Evolutionary conservation across 2,888 invertebrate genomes (phyloP), one percentile per base, ranked within the genome.

Genomic region (Drosophila birchii): DNA sequence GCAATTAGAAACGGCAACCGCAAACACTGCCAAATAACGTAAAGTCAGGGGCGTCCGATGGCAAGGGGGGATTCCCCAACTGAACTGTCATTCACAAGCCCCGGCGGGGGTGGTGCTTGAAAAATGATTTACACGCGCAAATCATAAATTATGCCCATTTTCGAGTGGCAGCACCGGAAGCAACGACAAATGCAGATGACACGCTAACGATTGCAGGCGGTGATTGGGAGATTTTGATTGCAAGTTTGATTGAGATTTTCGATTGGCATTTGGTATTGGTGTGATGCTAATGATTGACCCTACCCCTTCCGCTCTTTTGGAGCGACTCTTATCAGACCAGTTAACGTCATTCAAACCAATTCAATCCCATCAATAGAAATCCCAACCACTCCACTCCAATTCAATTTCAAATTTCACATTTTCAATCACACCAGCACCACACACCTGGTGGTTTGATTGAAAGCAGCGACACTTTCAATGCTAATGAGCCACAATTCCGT

Each of bases 101-200:
- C 49, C 41, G 14, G 14, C 47, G 16, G 43, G 64, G 57, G 70
- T 67, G 61, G 66, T 80, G 62, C 89, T 89, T 85, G 69, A 89
- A 71, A 81, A 74, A 71, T 89, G 85, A 89, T 89, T 89, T 86
- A 89, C 83, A 82, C 83, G 74, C 86, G 68, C 66, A 89, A 86
- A 86, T 86, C 85, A 89, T 86, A 86, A 89, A 89, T 86, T 89
- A 88, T 78, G 77, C 61, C 66, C 58, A 29, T 23, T 44, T 78
- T 88, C 58, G 79, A 85, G 88, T 85, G 89, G 73, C 53, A n/a
- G 16, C 45, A 26, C 23, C 26, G 23, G 71, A 68, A 47, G 47
- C 72, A 44, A 45, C 75, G 89, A 75, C 84, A 85, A 82, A 81
- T 81, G 86, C 88, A 87, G 87, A 80, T 86, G 47, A 74, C 59